Evolutionary conservation across 2,113 vertebrate species (phyloP).

Genomic region (Arvicanthis niloticus): DNA sequence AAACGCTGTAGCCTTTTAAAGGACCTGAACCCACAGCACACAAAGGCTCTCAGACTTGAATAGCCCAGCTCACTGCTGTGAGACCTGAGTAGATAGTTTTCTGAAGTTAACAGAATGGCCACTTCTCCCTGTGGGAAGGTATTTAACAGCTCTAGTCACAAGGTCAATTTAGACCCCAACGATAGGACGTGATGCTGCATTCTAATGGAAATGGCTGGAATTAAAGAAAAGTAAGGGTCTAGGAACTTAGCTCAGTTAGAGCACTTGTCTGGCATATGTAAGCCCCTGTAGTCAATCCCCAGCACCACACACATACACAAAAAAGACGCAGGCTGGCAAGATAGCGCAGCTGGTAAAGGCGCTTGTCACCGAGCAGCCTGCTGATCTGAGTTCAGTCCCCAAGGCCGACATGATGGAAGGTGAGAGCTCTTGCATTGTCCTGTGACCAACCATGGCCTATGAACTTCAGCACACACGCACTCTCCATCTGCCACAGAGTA

Average conservation of each 20-base stretch:
- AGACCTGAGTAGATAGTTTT: background rate
- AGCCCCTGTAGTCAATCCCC: background rate
- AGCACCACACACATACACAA: background rate
- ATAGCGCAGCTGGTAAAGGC: background rate
- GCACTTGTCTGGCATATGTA: background rate
- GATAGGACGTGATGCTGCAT: no score
- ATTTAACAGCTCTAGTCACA: background rate
- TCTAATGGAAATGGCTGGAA: background rate
- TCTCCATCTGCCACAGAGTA: background rate
- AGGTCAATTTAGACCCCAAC: no score
- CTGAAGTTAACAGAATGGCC: background rate
- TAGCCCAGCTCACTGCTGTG: background rate
- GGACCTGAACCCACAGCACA: no score
- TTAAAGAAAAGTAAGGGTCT: background rate
- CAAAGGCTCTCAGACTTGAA: background rate
- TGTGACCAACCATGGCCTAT: background rate
- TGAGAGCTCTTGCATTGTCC: background rate
- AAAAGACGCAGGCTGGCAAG: background rate
- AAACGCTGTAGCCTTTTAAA: background rate
- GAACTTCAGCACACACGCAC: background rate
- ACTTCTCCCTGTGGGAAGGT: accelerated
- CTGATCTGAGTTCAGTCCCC: background rate
- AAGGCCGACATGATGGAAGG: background rate
- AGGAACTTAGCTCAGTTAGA: background rate
- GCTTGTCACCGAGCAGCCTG: background rate